Percentiles rank a stretch among this genome's conserved stretches.
phyloP scores from a whole-genome alignment of 2,113 vertebrate genomes.

The Gobio gobio region DNA sequence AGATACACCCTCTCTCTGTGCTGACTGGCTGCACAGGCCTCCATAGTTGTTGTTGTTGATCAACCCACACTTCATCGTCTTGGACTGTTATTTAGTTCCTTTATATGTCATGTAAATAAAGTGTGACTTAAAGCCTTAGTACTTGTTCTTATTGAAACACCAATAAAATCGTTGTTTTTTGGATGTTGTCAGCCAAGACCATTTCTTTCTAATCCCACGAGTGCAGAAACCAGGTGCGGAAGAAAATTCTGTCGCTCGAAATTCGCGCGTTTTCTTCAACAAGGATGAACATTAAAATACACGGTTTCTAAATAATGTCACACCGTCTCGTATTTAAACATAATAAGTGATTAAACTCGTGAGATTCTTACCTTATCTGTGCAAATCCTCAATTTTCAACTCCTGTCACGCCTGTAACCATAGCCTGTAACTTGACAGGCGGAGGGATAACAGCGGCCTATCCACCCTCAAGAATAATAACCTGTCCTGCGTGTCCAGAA shows the following conservation, averaged over 20 bases:
- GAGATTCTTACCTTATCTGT: background rate
- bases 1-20: background rate
- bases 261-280: background rate
- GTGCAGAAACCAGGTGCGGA: background rate
- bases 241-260: background rate
- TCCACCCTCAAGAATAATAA: background rate
- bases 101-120: constrained; percentile 85
- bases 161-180: constrained; percentile 73
- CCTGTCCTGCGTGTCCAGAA: background rate
- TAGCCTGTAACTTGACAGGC: background rate
- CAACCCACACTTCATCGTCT: constrained; percentile 64
- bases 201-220: constrained; percentile 56
- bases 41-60: constrained; percentile 64
- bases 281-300: background rate
- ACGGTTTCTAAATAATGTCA: background rate
- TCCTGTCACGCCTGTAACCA: too few relatives aligned
- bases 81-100: constrained; percentile 75
- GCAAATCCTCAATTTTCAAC: background rate
- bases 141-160: constrained; percentile 69
- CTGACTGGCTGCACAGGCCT: constrained; percentile 32
- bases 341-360: background rate
- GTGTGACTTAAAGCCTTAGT: constrained; percentile 70
- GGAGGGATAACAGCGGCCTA: background rate
- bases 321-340: background rate
- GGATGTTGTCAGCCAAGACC: constrained; percentile 64